These are phyloP conservation scores for Keiferia lycopersicella DNA, from an alignment of 2,888 invertebrate species.

Conservation along the genomic window DNA sequence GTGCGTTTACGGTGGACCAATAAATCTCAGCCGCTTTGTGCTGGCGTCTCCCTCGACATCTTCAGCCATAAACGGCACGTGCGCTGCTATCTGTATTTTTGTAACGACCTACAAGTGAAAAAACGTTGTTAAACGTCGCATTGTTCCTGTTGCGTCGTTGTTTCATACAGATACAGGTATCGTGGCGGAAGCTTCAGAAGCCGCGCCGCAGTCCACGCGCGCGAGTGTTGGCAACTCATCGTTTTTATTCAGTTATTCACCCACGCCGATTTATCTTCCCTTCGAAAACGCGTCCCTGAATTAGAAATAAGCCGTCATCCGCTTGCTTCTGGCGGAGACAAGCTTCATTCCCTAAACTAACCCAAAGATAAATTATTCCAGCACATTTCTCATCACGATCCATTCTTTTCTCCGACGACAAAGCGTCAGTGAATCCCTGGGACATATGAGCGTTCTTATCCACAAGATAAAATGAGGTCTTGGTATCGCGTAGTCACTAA, in stretches of 20 bases:
- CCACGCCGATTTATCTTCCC: conserved; percentile 58
- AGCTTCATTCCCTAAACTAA: conserved; percentile 67
- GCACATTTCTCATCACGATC: conserved; percentile 72
- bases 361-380: conserved; percentile 75
- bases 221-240: conserved; percentile 53
- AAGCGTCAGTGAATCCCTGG: conserved; percentile 67
- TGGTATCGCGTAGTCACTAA: conserved; percentile 58
- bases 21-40: conserved; percentile 69
- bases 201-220: conserved; percentile 11
- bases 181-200: conserved; percentile 38
- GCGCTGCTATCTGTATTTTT: conserved; percentile 64
- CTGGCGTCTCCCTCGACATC: conserved; percentile 61
- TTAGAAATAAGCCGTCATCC: conserved; percentile 69
- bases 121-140: conserved; percentile 58
- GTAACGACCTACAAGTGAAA: conserved; percentile 64
- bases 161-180: conserved; percentile 46
- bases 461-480: conserved; percentile 66
- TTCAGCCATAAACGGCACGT: conserved; percentile 70
- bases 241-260: conserved; percentile 69
- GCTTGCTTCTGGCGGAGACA: conserved; percentile 56
- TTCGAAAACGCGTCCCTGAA: conserved; percentile 65
- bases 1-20: conserved; percentile 62
- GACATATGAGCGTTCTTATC: conserved; percentile 69
- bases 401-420: conserved; percentile 69
- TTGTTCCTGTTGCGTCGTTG: conserved; percentile 52